These are phyloP conservation scores for Hydropsyche tenuis DNA, from an alignment of 1,140 invertebrate genomes.

Conservation along the genomic window DNA sequence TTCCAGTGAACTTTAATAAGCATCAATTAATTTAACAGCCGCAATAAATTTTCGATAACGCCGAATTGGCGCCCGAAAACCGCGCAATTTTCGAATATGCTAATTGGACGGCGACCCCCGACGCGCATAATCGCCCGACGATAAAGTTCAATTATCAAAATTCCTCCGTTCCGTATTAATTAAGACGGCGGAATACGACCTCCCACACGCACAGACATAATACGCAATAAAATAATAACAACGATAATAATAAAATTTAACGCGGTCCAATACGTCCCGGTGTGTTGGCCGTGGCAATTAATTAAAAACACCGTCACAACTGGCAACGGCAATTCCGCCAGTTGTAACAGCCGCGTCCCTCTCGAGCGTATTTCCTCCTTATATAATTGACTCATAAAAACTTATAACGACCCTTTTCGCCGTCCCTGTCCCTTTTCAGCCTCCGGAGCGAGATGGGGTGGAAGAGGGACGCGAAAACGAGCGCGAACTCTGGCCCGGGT, in stretches of 20 bases:
- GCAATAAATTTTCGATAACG: too few relatives aligned
- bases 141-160: too few relatives aligned
- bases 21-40: too few relatives aligned
- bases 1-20: too few relatives aligned
- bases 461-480: constrained; percentile 1
- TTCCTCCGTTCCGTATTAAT: neutral
- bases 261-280: constrained; percentile 32
- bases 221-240: constrained; percentile 10
- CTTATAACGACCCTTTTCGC: constrained; percentile 42
- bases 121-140: too few relatives aligned
- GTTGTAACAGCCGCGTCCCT: constrained; percentile 37
- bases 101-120: too few relatives aligned
- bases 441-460: neutral
- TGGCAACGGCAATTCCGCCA: constrained; percentile 45
- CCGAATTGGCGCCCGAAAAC: too few relatives aligned
- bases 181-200: neutral
- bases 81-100: too few relatives aligned
- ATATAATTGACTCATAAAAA: constrained; percentile 51
- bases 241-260: constrained; percentile 26
- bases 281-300: constrained; percentile 42
- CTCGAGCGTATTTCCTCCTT: constrained; percentile 35
- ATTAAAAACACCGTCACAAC: constrained; percentile 50
- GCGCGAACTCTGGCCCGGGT: neutral
- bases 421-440: neutral
- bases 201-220: neutral